Percentiles rank a stretch among this genome's conserved stretches.
phyloP scores from a whole-genome alignment of 2,797 vertebrate species.

The Chaetophractus vellerosus region DNA sequence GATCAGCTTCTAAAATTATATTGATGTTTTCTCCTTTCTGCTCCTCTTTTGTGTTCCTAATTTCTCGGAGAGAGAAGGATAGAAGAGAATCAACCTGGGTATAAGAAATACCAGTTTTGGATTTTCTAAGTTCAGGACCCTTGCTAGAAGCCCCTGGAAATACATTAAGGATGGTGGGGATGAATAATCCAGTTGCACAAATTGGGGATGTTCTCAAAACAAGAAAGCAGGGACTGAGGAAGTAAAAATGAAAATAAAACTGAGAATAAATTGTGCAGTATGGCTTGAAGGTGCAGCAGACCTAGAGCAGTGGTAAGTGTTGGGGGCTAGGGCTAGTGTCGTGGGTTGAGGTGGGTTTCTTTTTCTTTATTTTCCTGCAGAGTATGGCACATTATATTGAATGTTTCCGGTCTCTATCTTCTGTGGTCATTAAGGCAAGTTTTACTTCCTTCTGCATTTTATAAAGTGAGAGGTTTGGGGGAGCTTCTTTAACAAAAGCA shows the following conservation, averaged over 20 bases:
- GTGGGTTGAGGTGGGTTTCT: background rate
- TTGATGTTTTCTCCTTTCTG: background rate
- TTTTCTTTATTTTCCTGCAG: background rate
- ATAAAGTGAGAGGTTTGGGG: background rate
- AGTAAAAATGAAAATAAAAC: background rate
- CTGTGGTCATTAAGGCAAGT: background rate
- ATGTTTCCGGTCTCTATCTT: background rate
- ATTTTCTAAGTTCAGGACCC: background rate
- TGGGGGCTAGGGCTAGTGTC: background rate
- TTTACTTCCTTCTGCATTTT: background rate
- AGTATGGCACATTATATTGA: background rate
- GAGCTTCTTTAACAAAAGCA: background rate
- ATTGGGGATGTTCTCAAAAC: background rate
- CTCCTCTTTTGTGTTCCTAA: background rate
- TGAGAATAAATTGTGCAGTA: background rate
- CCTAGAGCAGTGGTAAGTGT: background rate
- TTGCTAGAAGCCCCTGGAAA: background rate
- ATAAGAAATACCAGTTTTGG: slow-evolving; percentile 8
- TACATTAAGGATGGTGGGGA: background rate
- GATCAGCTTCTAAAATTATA: background rate
- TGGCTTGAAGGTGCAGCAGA: background rate
- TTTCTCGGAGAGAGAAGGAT: slow-evolving; percentile 22
- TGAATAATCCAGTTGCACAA: background rate
- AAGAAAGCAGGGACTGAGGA: background rate
- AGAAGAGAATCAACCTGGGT: background rate